A percentile compares a stretch with the other conserved stretches of the same genome.
These are phyloP conservation scores for Pyralis farinalis DNA, from an alignment of 2,888 invertebrate species.

Conservation along the genomic window DNA sequence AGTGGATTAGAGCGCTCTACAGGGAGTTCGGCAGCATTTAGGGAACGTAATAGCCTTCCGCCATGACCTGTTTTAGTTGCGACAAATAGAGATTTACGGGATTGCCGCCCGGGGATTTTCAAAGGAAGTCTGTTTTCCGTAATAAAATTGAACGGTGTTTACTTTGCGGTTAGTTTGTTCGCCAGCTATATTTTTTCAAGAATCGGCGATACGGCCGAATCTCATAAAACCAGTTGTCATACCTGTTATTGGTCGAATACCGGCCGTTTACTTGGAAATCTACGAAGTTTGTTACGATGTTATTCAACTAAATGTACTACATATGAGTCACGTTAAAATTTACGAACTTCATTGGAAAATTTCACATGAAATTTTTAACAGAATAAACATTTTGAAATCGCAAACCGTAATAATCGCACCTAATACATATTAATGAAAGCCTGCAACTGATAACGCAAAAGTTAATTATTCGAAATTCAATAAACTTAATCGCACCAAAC, in stretches of 20 bases:
- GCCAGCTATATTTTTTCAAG: conserved; percentile 15
- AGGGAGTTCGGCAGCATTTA: conserved; percentile 78
- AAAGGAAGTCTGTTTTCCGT: conserved; percentile 54
- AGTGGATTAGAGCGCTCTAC: conserved; percentile 78
- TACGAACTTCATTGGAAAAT: too few species aligned
- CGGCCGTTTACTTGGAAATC: conserved; percentile 30
- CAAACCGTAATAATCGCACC: conserved; percentile 4
- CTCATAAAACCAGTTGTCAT: background rate
- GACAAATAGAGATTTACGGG: conserved; percentile 80
- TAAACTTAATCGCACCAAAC: conserved; percentile 44
- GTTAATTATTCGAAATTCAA: conserved; percentile 34
- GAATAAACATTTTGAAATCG: background rate
- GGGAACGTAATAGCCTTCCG: conserved; percentile 77
- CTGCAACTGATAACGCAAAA: conserved; percentile 18
- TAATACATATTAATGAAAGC: conserved; percentile 29
- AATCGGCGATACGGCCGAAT: background rate
- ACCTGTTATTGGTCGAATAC: background rate
- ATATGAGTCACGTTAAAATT: too few species aligned
- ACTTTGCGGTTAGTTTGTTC: conserved; percentile 57
- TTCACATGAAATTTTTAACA: background rate
- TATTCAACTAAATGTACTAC: too few species aligned
- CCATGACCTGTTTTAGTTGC: conserved; percentile 80
- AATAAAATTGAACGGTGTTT: conserved; percentile 74
- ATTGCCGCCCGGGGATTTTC: conserved; percentile 63
- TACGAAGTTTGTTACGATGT: background rate